Conservation (phyloP, 2,113 vertebrate genomes). For the Mystacornis crossleyi region DNA sequence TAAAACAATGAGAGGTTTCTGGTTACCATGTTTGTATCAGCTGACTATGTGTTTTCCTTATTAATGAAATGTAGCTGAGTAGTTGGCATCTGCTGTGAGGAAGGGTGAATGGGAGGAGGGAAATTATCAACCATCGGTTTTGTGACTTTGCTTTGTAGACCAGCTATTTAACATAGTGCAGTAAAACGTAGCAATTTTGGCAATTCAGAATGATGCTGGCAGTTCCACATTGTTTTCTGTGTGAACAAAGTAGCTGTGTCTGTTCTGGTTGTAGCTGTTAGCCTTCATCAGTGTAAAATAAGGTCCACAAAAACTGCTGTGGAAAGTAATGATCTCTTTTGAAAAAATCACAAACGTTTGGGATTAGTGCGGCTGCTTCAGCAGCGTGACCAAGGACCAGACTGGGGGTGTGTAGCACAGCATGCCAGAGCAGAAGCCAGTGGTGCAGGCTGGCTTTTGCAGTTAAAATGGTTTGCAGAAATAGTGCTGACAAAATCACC, state of each 20-base stretch:
- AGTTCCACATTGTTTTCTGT: neutral
- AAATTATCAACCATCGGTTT: neutral
- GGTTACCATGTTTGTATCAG: neutral
- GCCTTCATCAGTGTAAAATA: neutral
- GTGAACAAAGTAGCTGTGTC: neutral
- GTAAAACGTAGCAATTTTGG: neutral
- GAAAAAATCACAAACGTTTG: neutral
- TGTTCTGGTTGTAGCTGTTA: neutral
- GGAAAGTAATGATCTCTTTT: neutral
- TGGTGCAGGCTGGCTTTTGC: neutral
- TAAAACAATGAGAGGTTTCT: neutral
- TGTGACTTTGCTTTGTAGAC: neutral
- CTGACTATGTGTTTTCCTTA: neutral
- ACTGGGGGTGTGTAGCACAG: neutral
- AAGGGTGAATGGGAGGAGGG: neutral
- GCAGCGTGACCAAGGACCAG: neutral
- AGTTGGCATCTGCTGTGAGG: neutral
- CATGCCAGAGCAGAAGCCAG: neutral
- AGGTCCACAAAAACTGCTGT: neutral
- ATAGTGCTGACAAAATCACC: neutral
- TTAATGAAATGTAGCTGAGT: neutral
- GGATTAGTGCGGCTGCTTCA: neutral
- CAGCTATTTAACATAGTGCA: neutral
- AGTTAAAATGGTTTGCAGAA: slow-evolving; percentile 5
- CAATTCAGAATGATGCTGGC: neutral